Evolutionary conservation across 2,888 invertebrate species (phyloP).

Genomic region (Aphidius colemani): DNA sequence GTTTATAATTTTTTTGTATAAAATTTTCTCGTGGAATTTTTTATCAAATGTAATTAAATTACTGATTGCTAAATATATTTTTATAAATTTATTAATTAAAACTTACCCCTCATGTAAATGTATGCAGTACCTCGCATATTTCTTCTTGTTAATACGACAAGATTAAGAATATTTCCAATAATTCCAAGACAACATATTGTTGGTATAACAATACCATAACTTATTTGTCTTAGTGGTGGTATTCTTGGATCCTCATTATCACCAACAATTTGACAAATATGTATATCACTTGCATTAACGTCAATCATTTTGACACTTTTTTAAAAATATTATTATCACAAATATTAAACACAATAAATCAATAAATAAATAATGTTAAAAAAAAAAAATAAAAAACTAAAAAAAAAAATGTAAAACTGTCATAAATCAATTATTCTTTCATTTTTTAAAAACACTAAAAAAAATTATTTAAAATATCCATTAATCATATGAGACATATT

Average conservation of each 20-base stretch:
- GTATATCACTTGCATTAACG: constrained; percentile 37
- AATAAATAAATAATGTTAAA: no score
- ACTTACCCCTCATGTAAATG: constrained; percentile 77
- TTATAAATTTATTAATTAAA: constrained; percentile 1
- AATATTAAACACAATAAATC: no score
- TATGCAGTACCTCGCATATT: constrained; percentile 81
- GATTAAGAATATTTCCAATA: constrained; percentile 77
- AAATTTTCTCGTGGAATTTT: no score
- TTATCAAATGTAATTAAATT: neutral
- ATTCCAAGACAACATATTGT: constrained; percentile 75
- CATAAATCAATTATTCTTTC: no score
- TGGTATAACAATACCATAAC: constrained; percentile 72
- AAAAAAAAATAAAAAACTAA: no score
- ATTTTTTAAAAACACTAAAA: no score
- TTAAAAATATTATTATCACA: neutral
- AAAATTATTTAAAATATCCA: no score
- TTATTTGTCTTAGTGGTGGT: constrained; percentile 65
- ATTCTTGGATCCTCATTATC: constrained; percentile 64
- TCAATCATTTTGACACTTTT: constrained; percentile 34
- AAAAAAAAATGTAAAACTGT: no score
- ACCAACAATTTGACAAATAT: constrained; percentile 41
- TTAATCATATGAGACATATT: no score
- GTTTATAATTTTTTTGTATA: no score
- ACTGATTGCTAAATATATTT: neutral
- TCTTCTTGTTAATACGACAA: constrained; percentile 76